Evolutionary conservation across 2,113 vertebrate genomes (phyloP).

Genomic region (Melanostigma gelatinosum): DNA sequence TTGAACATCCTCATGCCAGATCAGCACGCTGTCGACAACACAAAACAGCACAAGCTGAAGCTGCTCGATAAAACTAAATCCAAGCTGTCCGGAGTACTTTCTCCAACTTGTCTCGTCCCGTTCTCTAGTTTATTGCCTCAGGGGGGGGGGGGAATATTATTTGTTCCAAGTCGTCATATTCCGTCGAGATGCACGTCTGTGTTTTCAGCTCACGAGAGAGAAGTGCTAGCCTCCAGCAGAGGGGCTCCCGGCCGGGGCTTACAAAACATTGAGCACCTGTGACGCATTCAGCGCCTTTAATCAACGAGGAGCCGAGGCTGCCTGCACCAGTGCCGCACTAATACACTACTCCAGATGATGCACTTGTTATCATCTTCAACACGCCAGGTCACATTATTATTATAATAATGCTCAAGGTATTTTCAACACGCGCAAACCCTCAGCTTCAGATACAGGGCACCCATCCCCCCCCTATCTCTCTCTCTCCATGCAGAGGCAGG

Average conservation of each 20-base stretch:
- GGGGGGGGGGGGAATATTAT: slow-evolving; percentile 4
- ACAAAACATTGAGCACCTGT: slow-evolving; percentile 64
- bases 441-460: slow-evolving; percentile 30
- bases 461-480: neutral
- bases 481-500: slow-evolving; percentile 30
- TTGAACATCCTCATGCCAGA: slow-evolving; percentile 31
- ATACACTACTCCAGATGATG: neutral
- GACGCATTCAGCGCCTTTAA: slow-evolving; percentile 41
- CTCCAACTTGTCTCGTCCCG: slow-evolving; percentile 9
- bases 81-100: slow-evolving; percentile 24
- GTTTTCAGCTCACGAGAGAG: slow-evolving; percentile 29
- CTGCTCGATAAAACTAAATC: slow-evolving; percentile 40
- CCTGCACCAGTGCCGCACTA: slow-evolving; percentile 1
- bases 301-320: slow-evolving; percentile 51
- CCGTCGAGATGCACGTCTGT: slow-evolving; percentile 23
- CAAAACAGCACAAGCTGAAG: slow-evolving; percentile 53
- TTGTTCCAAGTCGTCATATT: slow-evolving; percentile 34
- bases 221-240: slow-evolving; percentile 23
- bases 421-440: slow-evolving; percentile 23
- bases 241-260: slow-evolving; percentile 16
- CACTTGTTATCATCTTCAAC: slow-evolving; percentile 9
- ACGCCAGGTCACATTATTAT: slow-evolving; percentile 18
- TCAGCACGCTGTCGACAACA: slow-evolving; percentile 47
- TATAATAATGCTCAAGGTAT: slow-evolving; percentile 5
- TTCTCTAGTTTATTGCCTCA: slow-evolving; percentile 28